phyloP scores from a whole-genome alignment of 2,113 vertebrate species.

The Crotophaga sulcirostris region DNA sequence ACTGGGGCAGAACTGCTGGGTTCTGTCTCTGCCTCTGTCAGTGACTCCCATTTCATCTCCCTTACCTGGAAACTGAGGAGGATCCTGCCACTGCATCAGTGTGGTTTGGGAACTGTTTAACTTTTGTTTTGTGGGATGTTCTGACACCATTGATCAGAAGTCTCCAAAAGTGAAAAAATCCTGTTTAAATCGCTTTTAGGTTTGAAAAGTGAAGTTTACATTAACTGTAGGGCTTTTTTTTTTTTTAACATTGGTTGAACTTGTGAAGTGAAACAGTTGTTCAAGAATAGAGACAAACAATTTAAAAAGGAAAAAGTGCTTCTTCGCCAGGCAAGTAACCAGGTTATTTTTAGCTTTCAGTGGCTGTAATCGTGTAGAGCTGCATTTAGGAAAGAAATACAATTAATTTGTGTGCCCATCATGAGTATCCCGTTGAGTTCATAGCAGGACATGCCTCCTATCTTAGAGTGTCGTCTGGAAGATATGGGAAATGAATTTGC shows the following conservation, averaged over 20 bases:
- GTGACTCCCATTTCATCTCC: background rate
- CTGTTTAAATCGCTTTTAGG: background rate
- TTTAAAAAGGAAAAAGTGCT: background rate
- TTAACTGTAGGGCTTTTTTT: no score
- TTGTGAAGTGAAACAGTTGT: background rate
- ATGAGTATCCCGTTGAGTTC: background rate
- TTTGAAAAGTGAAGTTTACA: background rate
- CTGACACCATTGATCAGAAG: background rate
- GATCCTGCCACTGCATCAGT: background rate
- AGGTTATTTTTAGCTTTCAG: background rate
- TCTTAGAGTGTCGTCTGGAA: background rate
- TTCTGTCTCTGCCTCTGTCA: background rate
- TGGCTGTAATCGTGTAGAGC: background rate
- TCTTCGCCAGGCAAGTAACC: background rate
- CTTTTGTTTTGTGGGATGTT: background rate
- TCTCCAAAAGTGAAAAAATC: background rate
- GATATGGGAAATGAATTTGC: background rate
- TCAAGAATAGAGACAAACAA: background rate
- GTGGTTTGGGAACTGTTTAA: background rate
- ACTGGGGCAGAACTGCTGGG: background rate
- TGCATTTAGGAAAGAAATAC: background rate
- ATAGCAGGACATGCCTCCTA: background rate
- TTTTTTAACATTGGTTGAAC: background rate
- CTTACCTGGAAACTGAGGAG: background rate
- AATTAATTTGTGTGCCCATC: background rate